Conservation (phyloP, 2,113 vertebrate species). For the Gymnogyps californianus region DNA sequence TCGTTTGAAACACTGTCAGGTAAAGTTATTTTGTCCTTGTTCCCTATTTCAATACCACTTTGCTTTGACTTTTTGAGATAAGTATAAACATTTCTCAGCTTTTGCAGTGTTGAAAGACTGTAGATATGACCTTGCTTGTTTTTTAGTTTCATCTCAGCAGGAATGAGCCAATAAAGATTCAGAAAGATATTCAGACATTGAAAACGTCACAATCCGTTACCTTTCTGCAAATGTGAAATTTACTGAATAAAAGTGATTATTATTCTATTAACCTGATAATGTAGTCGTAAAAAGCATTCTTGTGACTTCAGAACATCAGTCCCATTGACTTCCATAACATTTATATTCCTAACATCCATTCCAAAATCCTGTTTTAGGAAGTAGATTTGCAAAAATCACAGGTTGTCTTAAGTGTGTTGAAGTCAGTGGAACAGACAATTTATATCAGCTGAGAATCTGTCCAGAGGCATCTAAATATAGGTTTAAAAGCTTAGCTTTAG, state of each 20-base stretch:
- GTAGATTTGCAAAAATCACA: neutral
- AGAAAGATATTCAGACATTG: fast-evolving
- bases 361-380: neutral
- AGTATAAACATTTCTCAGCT: neutral
- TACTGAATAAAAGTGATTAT: neutral
- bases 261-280: neutral
- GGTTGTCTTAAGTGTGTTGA: neutral
- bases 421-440: neutral
- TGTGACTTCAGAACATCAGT: fast-evolving
- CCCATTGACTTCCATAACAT: neutral
- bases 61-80: neutral
- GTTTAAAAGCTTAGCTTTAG: neutral
- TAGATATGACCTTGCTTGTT: neutral
- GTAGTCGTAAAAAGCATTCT: neutral
- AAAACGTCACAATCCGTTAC: fast-evolving
- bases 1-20: neutral
- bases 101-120: neutral
- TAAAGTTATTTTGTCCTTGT: neutral
- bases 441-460: neutral
- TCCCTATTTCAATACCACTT: neutral
- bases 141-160: neutral
- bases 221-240: no score
- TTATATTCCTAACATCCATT: neutral
- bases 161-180: neutral
- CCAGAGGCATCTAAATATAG: neutral